Evolutionary conservation across 1,140 invertebrate species (phyloP), one percentile per base, ranked within the genome.

Genomic region (Drosophila persimilis): DNA sequence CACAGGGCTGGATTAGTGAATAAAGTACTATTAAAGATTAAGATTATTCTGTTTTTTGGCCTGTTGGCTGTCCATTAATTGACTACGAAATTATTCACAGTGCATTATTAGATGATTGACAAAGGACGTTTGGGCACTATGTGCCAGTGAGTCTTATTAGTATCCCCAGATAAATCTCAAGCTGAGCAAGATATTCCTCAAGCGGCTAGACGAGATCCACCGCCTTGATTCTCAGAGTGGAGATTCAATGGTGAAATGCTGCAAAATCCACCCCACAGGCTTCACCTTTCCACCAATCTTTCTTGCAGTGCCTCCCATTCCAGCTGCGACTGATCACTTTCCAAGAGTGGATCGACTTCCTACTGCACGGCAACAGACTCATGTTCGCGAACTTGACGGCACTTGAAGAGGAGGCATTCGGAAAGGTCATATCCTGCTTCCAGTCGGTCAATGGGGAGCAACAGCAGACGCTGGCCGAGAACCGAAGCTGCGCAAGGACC

Each of bases 321-420:
- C 56, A 90, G 64, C 15, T 17, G 17, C 17, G 17, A 17, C 17
- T 91, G 39, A 56, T 70, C 0, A 91, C 90, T 2, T 89, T 61
- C 39, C 80, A 91, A 20, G 90, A 91, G 55, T 91, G 90, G 90
- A 78, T 91, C 11, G 81, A 89, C 41, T 51, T 88, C 5, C 51
- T 91, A 39, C 58, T 89, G 4, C 59, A 80, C 17, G 64, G 89
- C 0, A 90, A 90, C 54, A 64, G 57, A 20, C 35, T 65, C 0
- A 54, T 89, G 3, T 61, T 91, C 26, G 55, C 51, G 24, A 85
- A 90, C 48, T 74, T 90, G 52, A 46, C 69, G 2, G 64, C 63
- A 4, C n/a, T 91, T 26, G 88, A 91, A 48, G 35, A 55, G 7
- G 90, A 89, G 46, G 64, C 84, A 20, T 20, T 0, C 70, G 61